Conservation (phyloP, 2,888 invertebrate genomes). For the Dexiosoma caninum region DNA sequence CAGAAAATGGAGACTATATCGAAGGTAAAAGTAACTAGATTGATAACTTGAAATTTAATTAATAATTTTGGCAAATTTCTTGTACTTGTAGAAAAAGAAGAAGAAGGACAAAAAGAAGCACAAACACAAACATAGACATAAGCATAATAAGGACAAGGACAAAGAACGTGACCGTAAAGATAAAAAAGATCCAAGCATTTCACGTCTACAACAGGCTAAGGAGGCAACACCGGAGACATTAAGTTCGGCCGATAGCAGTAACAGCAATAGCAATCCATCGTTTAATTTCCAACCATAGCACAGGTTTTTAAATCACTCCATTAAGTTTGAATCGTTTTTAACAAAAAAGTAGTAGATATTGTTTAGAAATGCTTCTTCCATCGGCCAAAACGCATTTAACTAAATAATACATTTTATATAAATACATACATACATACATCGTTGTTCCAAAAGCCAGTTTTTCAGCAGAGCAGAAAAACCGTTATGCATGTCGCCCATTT, state of each 20-base stretch:
- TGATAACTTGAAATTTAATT: neutral
- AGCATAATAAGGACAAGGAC: constrained; percentile 83
- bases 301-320: constrained; percentile 60
- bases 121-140: constrained; percentile 93
- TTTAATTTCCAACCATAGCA: constrained; percentile 65
- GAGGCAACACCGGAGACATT: constrained; percentile 77
- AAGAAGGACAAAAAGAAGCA: constrained; percentile 89
- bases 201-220: constrained; percentile 73
- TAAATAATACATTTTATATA: constrained; percentile 1
- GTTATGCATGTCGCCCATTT: too few species aligned
- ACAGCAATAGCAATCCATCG: constrained; percentile 76
- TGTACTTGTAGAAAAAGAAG: constrained; percentile 79
- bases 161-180: constrained; percentile 78
- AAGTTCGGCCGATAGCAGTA: constrained; percentile 77
- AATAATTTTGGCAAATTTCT: neutral
- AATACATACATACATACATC: neutral
- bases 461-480: too few species aligned
- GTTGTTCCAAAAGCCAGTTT: neutral
- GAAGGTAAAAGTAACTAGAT: constrained; percentile 79
- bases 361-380: constrained; percentile 1
- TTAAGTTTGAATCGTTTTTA: constrained; percentile 61
- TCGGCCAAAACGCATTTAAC: too few species aligned
- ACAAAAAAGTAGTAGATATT: constrained; percentile 47
- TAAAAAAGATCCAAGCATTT: constrained; percentile 75
- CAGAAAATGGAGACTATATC: constrained; percentile 79